Evolutionary conservation across 2,113 vertebrate genomes (phyloP), one percentile per base, ranked within the genome.

Genomic region (Monarcha castaneiventris): DNA sequence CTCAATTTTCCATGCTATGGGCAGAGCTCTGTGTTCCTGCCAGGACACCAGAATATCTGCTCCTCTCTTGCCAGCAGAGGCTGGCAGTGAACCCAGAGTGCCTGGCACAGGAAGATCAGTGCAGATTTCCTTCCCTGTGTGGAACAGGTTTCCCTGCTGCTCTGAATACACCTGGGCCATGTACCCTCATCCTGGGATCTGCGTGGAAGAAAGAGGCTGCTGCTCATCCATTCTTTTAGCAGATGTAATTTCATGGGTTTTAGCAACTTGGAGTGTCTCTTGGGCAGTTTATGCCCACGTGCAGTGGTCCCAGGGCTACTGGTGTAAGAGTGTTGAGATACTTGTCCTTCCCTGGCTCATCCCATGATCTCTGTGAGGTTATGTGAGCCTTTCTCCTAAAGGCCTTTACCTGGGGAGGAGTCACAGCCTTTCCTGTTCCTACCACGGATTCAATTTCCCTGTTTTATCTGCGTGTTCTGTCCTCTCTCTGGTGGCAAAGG

Each of bases 41-140:
- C 89, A 95, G 84, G 49, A 44, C 23, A 75, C 39, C 77, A 91
- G 79, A 81, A 92, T 49, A 92, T 91, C 89, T 89, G 93, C 77
- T 94, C 18, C 48, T 87, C 29, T 87, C 44, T 61, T 89, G 80
- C 80, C 87, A 68, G 39, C 55, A 82, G 78, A 49, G 20, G 11
- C 66, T 93, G 91, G 91, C 91, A 91, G 35, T 5, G 72, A 64
- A 94, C 37, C 17, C 58, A 35, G 16, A 5, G 33, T 75, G 62
- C 54, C 73, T 96, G 94, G 91, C 93, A 87, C 22, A 17, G 56
- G 56, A 20, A 46, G 51, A 29, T 9, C 48, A 59, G 76, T 1
- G 11, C 85, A 89, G 89, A 52, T 92, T 90, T 89, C 33, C 41
- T 59, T 76, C 51, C 32, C 37, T 23, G n/a, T 19, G 55, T 62